phyloP scores from a whole-genome alignment of 1,140 invertebrate genomes.

The Penaeus vannamei region DNA sequence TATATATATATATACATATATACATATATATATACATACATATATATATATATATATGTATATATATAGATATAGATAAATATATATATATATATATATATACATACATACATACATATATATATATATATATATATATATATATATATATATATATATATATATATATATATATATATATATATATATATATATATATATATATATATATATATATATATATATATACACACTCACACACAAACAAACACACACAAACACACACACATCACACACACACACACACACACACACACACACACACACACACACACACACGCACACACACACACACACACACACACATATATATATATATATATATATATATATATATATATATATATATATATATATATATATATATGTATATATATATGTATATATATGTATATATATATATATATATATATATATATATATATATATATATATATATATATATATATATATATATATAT shows the following conservation, averaged over 20 bases:
- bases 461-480: too few species aligned
- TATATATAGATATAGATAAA: not conserved
- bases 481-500: too few species aligned
- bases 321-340: too few species aligned
- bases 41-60: not conserved
- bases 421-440: too few species aligned
- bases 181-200: not conserved
- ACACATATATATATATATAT: too few species aligned
- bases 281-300: not conserved
- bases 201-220: not conserved
- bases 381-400: too few species aligned
- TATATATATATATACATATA: not conserved
- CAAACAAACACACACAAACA: not conserved
- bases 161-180: constrained; percentile 18
- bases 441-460: too few species aligned
- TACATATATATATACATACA: not conserved
- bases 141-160: too few species aligned
- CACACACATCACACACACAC: not conserved
- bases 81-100: not conserved
- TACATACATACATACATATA: constrained; percentile 14
- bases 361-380: too few species aligned
- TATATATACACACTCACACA: not conserved
- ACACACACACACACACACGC: too few species aligned
- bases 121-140: constrained; percentile 22
- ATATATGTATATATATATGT: too few species aligned